Evolutionary conservation across 2,888 invertebrate genomes (phyloP).

Genomic region (Apotomis capreana): DNA sequence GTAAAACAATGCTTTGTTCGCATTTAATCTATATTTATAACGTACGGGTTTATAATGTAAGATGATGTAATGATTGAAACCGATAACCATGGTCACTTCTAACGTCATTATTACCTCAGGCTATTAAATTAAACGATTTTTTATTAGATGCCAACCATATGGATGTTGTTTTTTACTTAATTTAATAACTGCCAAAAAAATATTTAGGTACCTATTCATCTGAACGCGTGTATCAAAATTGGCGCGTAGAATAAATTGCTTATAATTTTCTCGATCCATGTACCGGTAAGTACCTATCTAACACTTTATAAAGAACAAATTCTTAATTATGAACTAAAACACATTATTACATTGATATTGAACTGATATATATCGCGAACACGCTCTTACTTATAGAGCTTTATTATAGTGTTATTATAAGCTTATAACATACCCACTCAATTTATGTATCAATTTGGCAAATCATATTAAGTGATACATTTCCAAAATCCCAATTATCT

Average conservation of each 20-base stretch:
- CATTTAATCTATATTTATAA: too few species aligned
- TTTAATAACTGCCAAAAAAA: not conserved
- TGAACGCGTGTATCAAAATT: not conserved
- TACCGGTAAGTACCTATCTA: not conserved
- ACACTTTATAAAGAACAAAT: not conserved
- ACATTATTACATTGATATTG: not conserved
- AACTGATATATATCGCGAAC: not conserved
- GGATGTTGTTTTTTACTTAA: not conserved
- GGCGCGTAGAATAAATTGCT: not conserved
- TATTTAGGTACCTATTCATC: not conserved
- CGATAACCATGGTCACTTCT: not conserved
- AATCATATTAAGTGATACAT: not conserved
- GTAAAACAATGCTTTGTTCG: too few species aligned
- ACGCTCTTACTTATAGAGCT: not conserved
- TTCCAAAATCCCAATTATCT: too few species aligned
- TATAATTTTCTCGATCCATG: not conserved
- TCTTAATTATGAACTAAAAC: too few species aligned
- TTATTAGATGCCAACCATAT: not conserved
- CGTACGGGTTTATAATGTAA: too few species aligned
- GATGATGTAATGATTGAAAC: too few species aligned
- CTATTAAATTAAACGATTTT: not conserved
- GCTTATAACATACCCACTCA: not conserved
- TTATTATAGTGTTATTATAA: conserved; percentile 1
- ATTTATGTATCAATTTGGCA: not conserved
- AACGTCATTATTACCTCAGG: not conserved